These are phyloP conservation scores for Invenusta paracnida DNA, from an alignment of 2,888 invertebrate species.

Conservation along the genomic window DNA sequence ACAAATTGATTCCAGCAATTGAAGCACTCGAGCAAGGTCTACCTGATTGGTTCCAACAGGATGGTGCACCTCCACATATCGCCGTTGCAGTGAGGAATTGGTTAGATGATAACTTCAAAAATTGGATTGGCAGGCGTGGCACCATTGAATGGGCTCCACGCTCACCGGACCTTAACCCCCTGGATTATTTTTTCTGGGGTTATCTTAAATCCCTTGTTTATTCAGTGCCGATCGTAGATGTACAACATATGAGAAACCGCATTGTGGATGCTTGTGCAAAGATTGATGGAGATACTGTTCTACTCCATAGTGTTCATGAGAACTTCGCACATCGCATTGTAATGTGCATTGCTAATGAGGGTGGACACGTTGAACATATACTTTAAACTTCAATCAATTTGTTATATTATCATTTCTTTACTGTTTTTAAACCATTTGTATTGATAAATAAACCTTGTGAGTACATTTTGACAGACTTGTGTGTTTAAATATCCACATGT, in stretches of 20 bases:
- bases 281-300: conserved; percentile 1
- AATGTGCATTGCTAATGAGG: background rate
- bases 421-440: background rate
- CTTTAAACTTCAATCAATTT: background rate
- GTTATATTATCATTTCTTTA: background rate
- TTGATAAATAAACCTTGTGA: background rate
- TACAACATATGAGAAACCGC: background rate
- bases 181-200: background rate
- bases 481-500: background rate
- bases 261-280: conserved; percentile 6
- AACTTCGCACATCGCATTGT: background rate
- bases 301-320: background rate
- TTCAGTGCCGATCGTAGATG: background rate
- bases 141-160: too few relatives aligned
- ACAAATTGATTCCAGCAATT: too few relatives aligned
- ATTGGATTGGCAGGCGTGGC: background rate
- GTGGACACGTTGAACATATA: background rate
- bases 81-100: background rate
- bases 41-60: background rate
- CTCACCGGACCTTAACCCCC: background rate
- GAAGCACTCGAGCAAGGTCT: too few relatives aligned
- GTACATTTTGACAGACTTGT: background rate
- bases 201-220: background rate
- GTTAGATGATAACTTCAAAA: background rate
- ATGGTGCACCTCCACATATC: background rate